Conservation (phyloP, 2,888 invertebrate species). For the Phymatocera aterrima region DNA sequence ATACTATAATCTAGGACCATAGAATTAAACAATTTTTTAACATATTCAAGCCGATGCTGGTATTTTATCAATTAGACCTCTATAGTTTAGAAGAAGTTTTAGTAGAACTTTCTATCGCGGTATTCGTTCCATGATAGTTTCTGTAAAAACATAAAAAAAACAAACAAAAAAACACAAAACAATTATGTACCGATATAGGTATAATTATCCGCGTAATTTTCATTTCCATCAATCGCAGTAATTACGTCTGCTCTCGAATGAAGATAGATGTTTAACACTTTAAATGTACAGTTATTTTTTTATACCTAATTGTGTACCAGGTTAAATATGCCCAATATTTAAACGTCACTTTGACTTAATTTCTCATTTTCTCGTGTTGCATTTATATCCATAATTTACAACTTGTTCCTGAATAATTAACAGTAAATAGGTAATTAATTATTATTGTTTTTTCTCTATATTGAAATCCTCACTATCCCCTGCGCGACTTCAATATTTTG, state of each 20-base stretch:
- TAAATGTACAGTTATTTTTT: slow-evolving; percentile 46
- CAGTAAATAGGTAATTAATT: slow-evolving; percentile 50
- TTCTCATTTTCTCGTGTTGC: slow-evolving; percentile 49
- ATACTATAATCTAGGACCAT: slow-evolving; percentile 7
- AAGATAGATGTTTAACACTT: slow-evolving; percentile 37
- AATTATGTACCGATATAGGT: too few species aligned
- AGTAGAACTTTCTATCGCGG: background rate
- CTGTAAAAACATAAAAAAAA: too few species aligned
- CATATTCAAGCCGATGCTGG: slow-evolving; percentile 30
- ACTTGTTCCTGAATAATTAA: slow-evolving; percentile 60
- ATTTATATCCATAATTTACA: slow-evolving; percentile 54
- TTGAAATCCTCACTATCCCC: background rate
- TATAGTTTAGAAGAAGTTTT: slow-evolving; percentile 38
- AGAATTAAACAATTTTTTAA: slow-evolving; percentile 2
- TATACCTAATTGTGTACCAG: slow-evolving; percentile 39
- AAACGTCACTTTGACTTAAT: slow-evolving; percentile 46
- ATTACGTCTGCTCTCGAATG: slow-evolving; percentile 51
- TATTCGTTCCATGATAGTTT: too few species aligned
- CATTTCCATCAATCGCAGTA: background rate
- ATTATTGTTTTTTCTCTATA: background rate
- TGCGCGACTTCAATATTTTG: background rate
- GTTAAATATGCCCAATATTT: slow-evolving; percentile 43
- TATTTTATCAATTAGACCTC: slow-evolving; percentile 42
- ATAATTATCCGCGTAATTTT: background rate
- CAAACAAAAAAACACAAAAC: too few species aligned